phyloP scores from a whole-genome alignment of 2,888 invertebrate species.

The Acanthoscelides obtectus region DNA sequence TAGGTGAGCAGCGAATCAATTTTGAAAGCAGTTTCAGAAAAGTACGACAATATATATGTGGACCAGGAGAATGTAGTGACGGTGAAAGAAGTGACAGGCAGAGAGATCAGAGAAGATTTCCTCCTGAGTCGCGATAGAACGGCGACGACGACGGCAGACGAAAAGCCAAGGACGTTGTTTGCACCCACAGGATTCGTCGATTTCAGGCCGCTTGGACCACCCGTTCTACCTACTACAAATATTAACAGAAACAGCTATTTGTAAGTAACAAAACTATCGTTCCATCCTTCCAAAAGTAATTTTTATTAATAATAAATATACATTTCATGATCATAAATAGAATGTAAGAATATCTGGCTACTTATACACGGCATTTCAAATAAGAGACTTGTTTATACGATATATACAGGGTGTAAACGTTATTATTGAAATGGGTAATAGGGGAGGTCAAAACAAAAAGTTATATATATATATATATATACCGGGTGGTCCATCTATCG shows the following conservation, averaged over 20 bases:
- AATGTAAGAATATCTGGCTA: too few species aligned
- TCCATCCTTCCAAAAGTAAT: background rate
- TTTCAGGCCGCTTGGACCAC: slow-evolving; percentile 24
- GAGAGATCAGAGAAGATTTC: slow-evolving; percentile 25
- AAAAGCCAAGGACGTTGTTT: slow-evolving; percentile 33
- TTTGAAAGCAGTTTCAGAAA: slow-evolving; percentile 25
- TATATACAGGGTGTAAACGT: too few species aligned
- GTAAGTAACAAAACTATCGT: slow-evolving; percentile 13
- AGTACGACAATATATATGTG: slow-evolving; percentile 33
- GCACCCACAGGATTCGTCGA: slow-evolving; percentile 43
- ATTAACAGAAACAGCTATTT: slow-evolving; percentile 12
- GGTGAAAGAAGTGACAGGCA: slow-evolving; percentile 29
- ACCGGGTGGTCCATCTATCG: too few species aligned
- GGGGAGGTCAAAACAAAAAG: too few species aligned
- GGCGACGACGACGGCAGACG: background rate
- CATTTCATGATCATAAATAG: too few species aligned
- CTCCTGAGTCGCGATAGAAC: slow-evolving; percentile 17
- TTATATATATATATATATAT: too few species aligned
- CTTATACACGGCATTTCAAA: too few species aligned
- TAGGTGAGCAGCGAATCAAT: slow-evolving; percentile 9
- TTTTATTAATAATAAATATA: too few species aligned
- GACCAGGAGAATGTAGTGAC: slow-evolving; percentile 31
- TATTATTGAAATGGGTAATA: too few species aligned
- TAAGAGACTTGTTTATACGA: too few species aligned
- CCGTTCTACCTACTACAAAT: background rate